A percentile compares a stretch with the other conserved stretches of the same genome.
phyloP scores from a whole-genome alignment of 1,140 invertebrate species.

The Bicyclus anynana region DNA sequence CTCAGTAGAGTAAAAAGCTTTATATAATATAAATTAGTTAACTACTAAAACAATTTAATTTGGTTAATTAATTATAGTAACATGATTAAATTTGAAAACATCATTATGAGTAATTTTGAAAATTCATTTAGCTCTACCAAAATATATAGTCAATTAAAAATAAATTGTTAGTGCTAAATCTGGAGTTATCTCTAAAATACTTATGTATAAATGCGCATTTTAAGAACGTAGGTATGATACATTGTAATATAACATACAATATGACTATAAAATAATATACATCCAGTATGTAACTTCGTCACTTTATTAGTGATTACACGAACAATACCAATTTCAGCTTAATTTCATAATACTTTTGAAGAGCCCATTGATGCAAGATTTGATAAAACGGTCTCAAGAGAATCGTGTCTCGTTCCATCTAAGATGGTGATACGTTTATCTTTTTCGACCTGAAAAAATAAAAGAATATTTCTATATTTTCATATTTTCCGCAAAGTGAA shows the following conservation, averaged over 20 bases:
- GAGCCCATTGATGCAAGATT: conserved; percentile 24
- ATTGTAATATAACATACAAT: too few species aligned
- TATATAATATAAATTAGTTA: not conserved
- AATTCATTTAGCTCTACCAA: too few species aligned
- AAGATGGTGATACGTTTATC: conserved; percentile 37
- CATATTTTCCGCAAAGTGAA: not conserved
- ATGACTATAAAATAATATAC: too few species aligned
- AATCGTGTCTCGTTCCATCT: conserved; percentile 39
- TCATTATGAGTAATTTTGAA: too few species aligned
- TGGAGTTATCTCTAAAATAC: too few species aligned
- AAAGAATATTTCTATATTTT: not conserved
- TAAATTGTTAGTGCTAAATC: too few species aligned
- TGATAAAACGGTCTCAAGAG: conserved; percentile 27
- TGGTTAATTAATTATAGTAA: too few species aligned
- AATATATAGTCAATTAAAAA: too few species aligned
- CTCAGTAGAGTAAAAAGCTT: not conserved
- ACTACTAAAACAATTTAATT: too few species aligned
- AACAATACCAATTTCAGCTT: not conserved
- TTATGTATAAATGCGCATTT: too few species aligned
- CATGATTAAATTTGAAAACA: too few species aligned
- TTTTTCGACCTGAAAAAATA: conserved; percentile 41
- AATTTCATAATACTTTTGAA: not conserved
- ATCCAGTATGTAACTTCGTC: not conserved
- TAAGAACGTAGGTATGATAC: too few species aligned
- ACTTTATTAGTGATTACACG: not conserved